Evolutionary conservation across 2,113 vertebrate genomes (phyloP).

Genomic region (Vidua macroura): DNA sequence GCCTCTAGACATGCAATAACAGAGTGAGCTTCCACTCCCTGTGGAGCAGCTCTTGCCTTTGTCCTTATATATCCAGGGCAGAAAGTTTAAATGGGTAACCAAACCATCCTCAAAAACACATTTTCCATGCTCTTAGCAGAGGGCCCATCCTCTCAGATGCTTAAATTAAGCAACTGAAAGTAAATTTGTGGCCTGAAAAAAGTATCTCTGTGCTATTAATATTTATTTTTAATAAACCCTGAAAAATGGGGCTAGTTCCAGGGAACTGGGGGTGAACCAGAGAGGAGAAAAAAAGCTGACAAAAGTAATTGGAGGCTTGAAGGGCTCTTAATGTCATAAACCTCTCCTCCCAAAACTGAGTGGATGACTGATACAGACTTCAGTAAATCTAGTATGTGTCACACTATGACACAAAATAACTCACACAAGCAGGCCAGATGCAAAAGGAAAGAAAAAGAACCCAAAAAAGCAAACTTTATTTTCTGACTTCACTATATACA

Average conservation of each 20-base stretch:
- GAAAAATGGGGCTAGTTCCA: background rate
- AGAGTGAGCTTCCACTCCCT: background rate
- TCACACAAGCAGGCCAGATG: too few relatives aligned
- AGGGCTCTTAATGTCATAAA: background rate
- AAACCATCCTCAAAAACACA: background rate
- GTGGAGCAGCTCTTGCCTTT: background rate
- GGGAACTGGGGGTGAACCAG: background rate
- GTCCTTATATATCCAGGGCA: background rate
- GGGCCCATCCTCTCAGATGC: background rate
- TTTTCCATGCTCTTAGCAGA: background rate
- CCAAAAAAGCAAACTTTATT: too few relatives aligned
- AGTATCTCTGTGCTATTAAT: background rate
- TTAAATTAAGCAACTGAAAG: background rate
- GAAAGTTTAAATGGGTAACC: background rate
- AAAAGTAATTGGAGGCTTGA: background rate
- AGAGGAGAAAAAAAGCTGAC: background rate
- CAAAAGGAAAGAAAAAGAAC: too few relatives aligned
- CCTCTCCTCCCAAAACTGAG: background rate
- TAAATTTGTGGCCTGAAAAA: background rate
- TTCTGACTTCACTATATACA: too few relatives aligned
- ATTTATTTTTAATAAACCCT: conserved; percentile 16
- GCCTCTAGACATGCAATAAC: background rate
- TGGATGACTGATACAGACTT: background rate
- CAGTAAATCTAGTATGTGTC: background rate
- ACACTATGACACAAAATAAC: too few relatives aligned